phyloP scores from a whole-genome alignment of 1,140 invertebrate genomes.

The Sminthurides bifidus region DNA sequence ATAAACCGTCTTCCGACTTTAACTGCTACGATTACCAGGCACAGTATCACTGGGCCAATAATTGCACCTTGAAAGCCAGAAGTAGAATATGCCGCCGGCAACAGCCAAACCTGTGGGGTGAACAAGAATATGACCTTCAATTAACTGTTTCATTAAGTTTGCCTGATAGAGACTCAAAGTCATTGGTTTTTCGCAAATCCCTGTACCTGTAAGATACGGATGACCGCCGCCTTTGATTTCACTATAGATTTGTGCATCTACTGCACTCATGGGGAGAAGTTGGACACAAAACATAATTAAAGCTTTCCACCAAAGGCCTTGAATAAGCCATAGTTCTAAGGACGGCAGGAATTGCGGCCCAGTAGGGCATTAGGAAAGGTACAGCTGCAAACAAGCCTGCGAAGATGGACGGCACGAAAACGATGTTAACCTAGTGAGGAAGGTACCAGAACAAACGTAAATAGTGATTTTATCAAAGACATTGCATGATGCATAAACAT shows the following conservation, averaged over 20 bases:
- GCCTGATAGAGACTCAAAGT: background rate
- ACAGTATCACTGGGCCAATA: slow-evolving; percentile 85
- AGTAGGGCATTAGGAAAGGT: slow-evolving; percentile 86
- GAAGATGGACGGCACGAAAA: slow-evolving; percentile 49
- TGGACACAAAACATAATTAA: slow-evolving; percentile 66
- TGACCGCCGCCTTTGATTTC: slow-evolving; percentile 96
- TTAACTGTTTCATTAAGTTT: background rate
- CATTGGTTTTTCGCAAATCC: too few relatives aligned
- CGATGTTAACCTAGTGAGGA: slow-evolving; percentile 27
- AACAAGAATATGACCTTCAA: background rate
- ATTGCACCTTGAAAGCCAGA: slow-evolving; percentile 93
- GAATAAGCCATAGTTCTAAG: slow-evolving; percentile 87
- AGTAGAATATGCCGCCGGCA: slow-evolving; percentile 93
- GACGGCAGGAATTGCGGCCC: slow-evolving; percentile 83
- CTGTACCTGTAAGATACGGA: slow-evolving; percentile 87
- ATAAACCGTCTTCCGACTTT: slow-evolving; percentile 51
- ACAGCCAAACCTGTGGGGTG: slow-evolving; percentile 63
- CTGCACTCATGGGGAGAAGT: slow-evolving; percentile 73
- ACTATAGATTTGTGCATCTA: slow-evolving; percentile 89
- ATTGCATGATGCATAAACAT: background rate
- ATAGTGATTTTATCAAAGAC: background rate
- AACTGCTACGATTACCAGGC: slow-evolving; percentile 65
- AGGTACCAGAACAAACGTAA: background rate
- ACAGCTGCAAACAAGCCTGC: slow-evolving; percentile 85
- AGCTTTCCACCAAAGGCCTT: slow-evolving; percentile 61